Percentiles rank a stretch among this genome's conserved stretches.
Evolutionary conservation across 2,113 vertebrate genomes (phyloP).

Genomic region (Lynx canadensis): DNA sequence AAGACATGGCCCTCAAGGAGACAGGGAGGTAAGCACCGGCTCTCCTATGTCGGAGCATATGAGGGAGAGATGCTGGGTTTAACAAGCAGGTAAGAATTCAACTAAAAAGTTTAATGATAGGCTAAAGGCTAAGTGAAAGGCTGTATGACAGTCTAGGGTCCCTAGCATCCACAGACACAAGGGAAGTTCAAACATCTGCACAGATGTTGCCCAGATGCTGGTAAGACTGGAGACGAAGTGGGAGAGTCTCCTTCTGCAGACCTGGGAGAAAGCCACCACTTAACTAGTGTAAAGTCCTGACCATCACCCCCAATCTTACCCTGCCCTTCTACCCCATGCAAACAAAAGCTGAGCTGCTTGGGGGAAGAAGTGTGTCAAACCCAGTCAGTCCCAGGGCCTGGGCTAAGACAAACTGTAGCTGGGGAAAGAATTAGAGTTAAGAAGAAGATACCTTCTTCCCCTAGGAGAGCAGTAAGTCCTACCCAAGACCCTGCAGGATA

Average conservation of each 20-base stretch:
- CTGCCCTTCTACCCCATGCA: not conserved
- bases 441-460: not conserved
- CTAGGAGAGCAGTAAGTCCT: not conserved
- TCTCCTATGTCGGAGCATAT: not conserved
- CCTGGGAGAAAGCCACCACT: not conserved
- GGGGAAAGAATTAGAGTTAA: not conserved
- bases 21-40: not conserved
- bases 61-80: not conserved
- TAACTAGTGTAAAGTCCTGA: not conserved
- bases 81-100: not conserved
- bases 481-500: not conserved
- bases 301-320: not conserved
- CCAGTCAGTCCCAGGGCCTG: not conserved
- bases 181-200: not conserved
- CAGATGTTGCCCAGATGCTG: not conserved
- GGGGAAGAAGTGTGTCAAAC: not conserved
- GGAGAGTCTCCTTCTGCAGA: not conserved
- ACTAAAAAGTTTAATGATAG: not conserved
- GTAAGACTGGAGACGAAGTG: not conserved
- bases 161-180: not conserved
- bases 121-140: not conserved
- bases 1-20: not conserved
- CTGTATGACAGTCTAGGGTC: not conserved
- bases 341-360: not conserved
- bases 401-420: not conserved